These are phyloP conservation scores for Martes martes DNA, from an alignment of 2,113 vertebrate species.

Conservation along the genomic window DNA sequence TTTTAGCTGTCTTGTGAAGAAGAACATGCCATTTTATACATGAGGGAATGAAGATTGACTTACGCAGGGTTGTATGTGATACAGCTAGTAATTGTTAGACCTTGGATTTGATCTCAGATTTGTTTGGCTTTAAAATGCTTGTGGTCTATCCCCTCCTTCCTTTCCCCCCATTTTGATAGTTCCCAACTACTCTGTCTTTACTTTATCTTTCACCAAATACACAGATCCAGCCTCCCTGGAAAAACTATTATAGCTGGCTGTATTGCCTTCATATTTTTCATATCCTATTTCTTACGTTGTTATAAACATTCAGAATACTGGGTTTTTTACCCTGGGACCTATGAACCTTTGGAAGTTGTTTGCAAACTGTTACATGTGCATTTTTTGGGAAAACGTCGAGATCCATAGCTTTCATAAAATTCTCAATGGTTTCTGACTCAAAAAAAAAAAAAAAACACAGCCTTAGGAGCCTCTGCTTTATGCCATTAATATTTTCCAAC, in stretches of 20 bases:
- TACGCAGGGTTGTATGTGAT: not conserved
- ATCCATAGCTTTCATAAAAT: not conserved
- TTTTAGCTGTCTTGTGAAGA: not conserved
- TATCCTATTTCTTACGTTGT: not conserved
- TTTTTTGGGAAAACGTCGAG: not conserved
- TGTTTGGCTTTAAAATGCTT: not conserved
- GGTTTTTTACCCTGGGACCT: not conserved
- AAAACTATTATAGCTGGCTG: not conserved
- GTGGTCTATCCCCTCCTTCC: not conserved
- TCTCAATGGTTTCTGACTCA: not conserved
- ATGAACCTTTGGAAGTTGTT: not conserved
- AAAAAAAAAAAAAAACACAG: not conserved
- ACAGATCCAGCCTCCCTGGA: not conserved
- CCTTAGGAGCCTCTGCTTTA: not conserved
- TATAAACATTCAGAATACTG: not conserved
- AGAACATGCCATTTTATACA: not conserved
- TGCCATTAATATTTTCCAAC: not conserved
- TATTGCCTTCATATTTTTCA: not conserved
- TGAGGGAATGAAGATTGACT: not conserved
- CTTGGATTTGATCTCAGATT: not conserved
- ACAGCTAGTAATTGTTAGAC: not conserved
- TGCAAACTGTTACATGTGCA: not conserved
- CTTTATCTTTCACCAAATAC: not conserved
- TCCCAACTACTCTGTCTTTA: accelerated
- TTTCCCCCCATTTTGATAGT: not conserved